Conservation (phyloP, 1,140 invertebrate species). For the Diachasmimorpha longicaudata region DNA sequence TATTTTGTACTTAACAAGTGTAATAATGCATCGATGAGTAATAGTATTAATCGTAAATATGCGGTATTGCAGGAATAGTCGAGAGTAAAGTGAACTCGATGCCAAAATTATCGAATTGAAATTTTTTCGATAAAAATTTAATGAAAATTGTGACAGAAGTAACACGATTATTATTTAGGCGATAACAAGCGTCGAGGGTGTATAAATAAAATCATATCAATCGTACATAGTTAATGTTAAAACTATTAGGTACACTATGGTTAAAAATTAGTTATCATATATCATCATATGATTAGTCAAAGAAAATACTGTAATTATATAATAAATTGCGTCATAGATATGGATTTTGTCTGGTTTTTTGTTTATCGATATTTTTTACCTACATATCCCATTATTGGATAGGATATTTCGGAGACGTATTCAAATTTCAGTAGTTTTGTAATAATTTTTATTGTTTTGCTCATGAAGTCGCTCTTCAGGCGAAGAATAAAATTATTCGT, state of each 20-base stretch:
- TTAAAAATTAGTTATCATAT: slow-evolving; percentile 46
- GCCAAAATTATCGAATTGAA: too few relatives aligned
- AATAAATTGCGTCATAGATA: slow-evolving; percentile 62
- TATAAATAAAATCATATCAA: slow-evolving; percentile 64
- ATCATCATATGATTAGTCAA: slow-evolving; percentile 56
- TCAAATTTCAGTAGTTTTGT: too few relatives aligned
- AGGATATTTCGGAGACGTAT: too few relatives aligned
- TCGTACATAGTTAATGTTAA: slow-evolving; percentile 54
- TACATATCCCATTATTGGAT: too few relatives aligned
- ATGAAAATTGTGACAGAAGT: not conserved
- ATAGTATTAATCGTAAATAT: slow-evolving; percentile 17
- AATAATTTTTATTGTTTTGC: too few relatives aligned
- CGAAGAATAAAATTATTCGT: too few relatives aligned
- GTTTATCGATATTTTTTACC: too few relatives aligned
- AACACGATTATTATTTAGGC: not conserved
- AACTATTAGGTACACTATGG: slow-evolving; percentile 39
- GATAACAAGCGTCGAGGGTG: slow-evolving; percentile 38
- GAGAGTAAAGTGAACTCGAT: not conserved
- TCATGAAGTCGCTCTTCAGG: too few relatives aligned
- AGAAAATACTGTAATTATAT: slow-evolving; percentile 60
- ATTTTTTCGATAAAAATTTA: not conserved
- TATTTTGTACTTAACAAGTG: slow-evolving; percentile 59
- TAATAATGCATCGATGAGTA: slow-evolving; percentile 27
- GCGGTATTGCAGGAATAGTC: slow-evolving; percentile 7
- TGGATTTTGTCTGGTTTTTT: slow-evolving; percentile 16